These are phyloP conservation scores for Speoplatyrhinus poulsoni DNA, from an alignment of 2,113 vertebrate genomes.

Conservation along the genomic window DNA sequence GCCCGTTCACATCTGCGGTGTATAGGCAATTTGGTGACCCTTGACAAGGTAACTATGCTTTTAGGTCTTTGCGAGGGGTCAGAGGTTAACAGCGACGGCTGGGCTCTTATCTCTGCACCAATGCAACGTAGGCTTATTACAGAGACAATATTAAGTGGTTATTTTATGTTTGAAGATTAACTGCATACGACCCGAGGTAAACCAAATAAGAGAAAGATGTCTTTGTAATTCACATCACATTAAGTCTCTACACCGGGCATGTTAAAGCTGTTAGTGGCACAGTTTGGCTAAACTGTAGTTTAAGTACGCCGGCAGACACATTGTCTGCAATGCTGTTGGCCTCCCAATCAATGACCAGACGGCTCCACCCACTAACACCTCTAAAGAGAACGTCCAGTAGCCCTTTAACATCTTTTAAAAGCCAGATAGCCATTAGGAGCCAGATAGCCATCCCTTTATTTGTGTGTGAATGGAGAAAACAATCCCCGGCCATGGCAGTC, in stretches of 20 bases:
- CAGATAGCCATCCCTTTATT: slow-evolving; percentile 39
- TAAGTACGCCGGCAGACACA: background rate
- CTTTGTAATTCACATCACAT: background rate
- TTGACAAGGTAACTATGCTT: background rate
- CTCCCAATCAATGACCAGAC: background rate
- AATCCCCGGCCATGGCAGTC: slow-evolving; percentile 28
- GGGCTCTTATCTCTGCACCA: background rate
- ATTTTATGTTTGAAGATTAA: background rate
- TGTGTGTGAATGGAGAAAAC: slow-evolving; percentile 59
- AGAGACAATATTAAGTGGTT: background rate
- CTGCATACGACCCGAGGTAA: background rate
- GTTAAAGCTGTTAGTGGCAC: background rate
- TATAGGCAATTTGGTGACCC: background rate
- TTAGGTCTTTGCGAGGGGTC: background rate
- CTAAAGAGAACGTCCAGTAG: slow-evolving; percentile 26
- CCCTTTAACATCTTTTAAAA: slow-evolving; percentile 40
- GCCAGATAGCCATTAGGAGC: slow-evolving; percentile 16
- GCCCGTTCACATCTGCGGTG: background rate
- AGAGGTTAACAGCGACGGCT: background rate
- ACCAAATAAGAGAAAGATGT: background rate
- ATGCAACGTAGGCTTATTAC: background rate
- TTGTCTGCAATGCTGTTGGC: background rate
- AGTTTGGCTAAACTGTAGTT: too few relatives aligned
- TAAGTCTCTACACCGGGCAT: background rate
- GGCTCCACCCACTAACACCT: slow-evolving; percentile 11